These are phyloP conservation scores for Xiphophorus couchianus DNA, from an alignment of 2,113 vertebrate genomes.

Conservation along the genomic window DNA sequence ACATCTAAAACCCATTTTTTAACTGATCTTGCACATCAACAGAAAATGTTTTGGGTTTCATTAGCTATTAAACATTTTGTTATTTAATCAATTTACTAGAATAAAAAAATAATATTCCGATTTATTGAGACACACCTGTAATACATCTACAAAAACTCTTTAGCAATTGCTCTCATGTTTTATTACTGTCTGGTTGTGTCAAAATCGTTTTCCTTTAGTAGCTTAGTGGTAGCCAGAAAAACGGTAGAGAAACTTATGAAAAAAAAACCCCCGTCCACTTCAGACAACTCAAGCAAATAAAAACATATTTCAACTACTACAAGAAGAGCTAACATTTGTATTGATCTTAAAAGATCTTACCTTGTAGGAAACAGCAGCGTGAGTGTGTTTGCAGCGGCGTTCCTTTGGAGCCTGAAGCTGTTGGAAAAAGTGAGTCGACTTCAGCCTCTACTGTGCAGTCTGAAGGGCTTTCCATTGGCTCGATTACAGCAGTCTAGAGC, in stretches of 20 bases:
- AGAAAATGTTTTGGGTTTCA: too few species aligned
- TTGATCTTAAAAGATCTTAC: constrained; percentile 44
- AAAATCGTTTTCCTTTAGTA: background rate
- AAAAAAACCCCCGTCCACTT: background rate
- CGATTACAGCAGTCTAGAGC: constrained; percentile 16
- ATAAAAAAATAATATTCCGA: too few species aligned
- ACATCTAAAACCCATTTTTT: background rate
- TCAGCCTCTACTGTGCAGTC: constrained; percentile 37
- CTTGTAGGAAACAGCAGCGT: constrained; percentile 42
- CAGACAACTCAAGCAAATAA: background rate
- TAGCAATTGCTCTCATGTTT: background rate
- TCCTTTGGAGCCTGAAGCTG: constrained; percentile 58
- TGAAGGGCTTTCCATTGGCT: constrained; percentile 51
- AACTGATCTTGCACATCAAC: too few species aligned
- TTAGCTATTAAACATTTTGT: too few species aligned
- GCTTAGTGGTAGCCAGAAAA: background rate
- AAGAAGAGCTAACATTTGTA: background rate
- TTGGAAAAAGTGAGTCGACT: constrained; percentile 81
- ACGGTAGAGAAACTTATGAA: background rate
- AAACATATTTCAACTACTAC: background rate
- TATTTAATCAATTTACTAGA: too few species aligned
- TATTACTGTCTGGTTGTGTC: background rate
- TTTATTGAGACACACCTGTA: background rate
- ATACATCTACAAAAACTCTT: background rate
- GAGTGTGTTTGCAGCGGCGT: constrained; percentile 14